These are phyloP conservation scores for Melieria crassipennis DNA, from an alignment of 2,888 invertebrate species.

Conservation along the genomic window DNA sequence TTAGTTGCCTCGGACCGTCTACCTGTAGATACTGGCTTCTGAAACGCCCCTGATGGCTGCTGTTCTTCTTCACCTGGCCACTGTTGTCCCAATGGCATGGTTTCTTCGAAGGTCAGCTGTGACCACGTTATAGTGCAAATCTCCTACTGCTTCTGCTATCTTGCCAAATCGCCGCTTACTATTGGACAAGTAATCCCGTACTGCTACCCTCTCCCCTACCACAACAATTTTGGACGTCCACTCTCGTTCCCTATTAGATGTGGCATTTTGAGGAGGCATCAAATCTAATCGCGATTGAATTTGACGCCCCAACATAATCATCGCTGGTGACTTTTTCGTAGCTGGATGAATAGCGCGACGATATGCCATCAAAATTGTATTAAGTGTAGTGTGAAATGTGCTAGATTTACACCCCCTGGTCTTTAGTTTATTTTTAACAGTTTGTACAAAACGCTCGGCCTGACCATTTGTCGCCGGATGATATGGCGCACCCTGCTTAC, in stretches of 20 bases:
- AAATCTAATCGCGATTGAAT: slow-evolving; percentile 38
- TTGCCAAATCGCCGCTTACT: slow-evolving; percentile 38
- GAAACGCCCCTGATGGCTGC: no score
- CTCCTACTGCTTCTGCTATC: slow-evolving; percentile 20
- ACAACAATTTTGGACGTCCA: slow-evolving; percentile 19
- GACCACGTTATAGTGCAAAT: slow-evolving; percentile 35
- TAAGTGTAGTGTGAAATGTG: slow-evolving; percentile 11
- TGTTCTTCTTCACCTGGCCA: no score
- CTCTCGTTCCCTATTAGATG: background rate
- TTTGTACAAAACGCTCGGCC: slow-evolving; percentile 38
- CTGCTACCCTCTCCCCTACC: slow-evolving; percentile 35
- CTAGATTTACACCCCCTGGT: slow-evolving; percentile 20
- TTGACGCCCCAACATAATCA: slow-evolving; percentile 38
- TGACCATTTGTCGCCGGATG: slow-evolving; percentile 43
- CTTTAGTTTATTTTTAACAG: slow-evolving; percentile 35
- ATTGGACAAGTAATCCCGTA: slow-evolving; percentile 36
- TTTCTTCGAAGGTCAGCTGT: no score
- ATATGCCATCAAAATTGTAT: slow-evolving; percentile 33
- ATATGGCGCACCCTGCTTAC: slow-evolving; percentile 6
- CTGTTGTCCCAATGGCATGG: no score
- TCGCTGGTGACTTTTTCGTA: slow-evolving; percentile 38
- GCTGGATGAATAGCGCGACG: slow-evolving; percentile 34
- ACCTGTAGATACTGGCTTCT: no score
- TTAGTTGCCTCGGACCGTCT: no score
- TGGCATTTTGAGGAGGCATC: slow-evolving; percentile 29